Evolutionary conservation across 2,888 invertebrate species (phyloP).

Genomic region (Nomada lathburiana): DNA sequence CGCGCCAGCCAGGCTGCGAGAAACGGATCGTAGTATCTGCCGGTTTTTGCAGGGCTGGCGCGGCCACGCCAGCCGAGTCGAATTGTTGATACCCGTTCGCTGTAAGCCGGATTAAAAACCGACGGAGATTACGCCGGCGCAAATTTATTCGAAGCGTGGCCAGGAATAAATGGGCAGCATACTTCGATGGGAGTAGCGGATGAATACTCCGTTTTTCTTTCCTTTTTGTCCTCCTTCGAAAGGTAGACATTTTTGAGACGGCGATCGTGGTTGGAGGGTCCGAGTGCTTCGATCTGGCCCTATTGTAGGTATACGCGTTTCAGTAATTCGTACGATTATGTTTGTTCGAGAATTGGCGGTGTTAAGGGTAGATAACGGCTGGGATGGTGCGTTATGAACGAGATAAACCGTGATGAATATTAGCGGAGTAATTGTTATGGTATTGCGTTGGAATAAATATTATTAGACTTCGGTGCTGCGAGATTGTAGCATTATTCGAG

Average conservation of each 20-base stretch:
- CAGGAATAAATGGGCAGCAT: conserved; percentile 35
- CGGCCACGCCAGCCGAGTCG: conserved; percentile 51
- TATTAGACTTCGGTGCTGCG: no score
- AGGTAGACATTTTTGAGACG: neutral
- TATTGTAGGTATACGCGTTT: no score
- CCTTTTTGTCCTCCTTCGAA: no score
- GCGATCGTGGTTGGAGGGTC: neutral
- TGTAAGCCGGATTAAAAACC: conserved; percentile 53
- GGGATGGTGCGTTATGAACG: no score
- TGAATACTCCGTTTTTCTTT: neutral
- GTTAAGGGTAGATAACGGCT: no score
- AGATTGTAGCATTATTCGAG: no score
- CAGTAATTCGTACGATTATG: no score
- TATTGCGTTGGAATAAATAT: no score
- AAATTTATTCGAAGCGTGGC: conserved; percentile 50
- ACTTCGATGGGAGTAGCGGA: conserved; percentile 1
- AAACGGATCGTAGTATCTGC: conserved; percentile 67
- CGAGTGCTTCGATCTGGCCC: no score
- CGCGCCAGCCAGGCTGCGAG: conserved; percentile 68
- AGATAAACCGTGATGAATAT: no score
- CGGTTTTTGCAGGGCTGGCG: conserved; percentile 36
- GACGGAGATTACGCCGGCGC: conserved; percentile 37
- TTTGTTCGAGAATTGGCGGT: no score
- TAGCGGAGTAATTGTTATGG: no score
- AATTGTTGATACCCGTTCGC: conserved; percentile 57